Evolutionary conservation across 2,888 invertebrate genomes (phyloP), one percentile per base, ranked within the genome.

Genomic region (Dascillus cervinus): DNA sequence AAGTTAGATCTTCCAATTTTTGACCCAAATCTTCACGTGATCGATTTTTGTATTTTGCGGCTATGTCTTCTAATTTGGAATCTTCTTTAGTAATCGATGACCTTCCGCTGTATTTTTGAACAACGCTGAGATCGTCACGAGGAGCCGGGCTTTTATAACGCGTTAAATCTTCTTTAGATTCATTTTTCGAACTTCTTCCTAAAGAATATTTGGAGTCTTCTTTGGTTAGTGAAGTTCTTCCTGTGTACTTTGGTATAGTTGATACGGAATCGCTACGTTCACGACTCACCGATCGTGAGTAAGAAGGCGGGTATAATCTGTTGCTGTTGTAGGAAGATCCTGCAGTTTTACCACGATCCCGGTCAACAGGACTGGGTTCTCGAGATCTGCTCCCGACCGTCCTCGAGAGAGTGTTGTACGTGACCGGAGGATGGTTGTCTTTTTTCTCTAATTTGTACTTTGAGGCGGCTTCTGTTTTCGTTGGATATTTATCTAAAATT

Each of bases 301-400:
- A 55, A 11, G 55, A 59, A 48, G 70, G 64, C 15, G 73, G 70
- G 49, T 74, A 75, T 22, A 74, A 52, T 57, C 73, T 70, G 27
- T 58, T 62, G 49, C 69, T 70, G 50, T 64, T 72, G 41, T 70
- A 71, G 47, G 68, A 63, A 49, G 69, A 54, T 56, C 72, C 35
- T 22, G 43, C 37, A 25, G 34, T 37, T 26, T 41, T 46, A 65
- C 69, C 68, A 67, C 67, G 70, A 28, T 44, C 48, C 24, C 46
- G 43, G 53, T 67, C 70, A 43, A 61, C 56, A 37, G 75, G 72
- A 53, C 75, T 77, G 8, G 71, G 66, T 53, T 78, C 78, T 43
- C 75, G 67, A 25, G 70, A 68, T 40, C 60, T 55, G 31, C 62
- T 56, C 3, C 54, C 47, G 13, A 56, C 34, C 10, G 46, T 52